Evolutionary conservation across 1,140 invertebrate genomes (phyloP).

Genomic region (Calosoma granatense): DNA sequence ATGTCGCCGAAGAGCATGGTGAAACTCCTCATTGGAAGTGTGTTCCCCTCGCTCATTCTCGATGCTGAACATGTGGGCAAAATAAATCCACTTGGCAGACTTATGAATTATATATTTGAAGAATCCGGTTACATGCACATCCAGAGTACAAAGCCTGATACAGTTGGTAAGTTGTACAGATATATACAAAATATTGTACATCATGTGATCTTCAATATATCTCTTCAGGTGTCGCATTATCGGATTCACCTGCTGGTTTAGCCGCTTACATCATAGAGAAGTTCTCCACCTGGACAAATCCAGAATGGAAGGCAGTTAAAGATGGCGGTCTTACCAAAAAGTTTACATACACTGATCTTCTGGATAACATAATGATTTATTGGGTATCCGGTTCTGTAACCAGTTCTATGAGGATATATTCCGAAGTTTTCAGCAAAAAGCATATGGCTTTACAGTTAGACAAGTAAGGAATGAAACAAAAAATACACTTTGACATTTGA

Average conservation of each 20-base stretch:
- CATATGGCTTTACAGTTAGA: slow-evolving; percentile 37
- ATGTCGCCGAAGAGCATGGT: slow-evolving; percentile 32
- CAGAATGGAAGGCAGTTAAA: slow-evolving; percentile 36
- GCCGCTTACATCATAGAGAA: slow-evolving; percentile 81
- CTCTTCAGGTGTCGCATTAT: slow-evolving; percentile 45
- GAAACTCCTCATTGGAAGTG: slow-evolving; percentile 41
- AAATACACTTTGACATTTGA: no score
- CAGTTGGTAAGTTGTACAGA: slow-evolving; percentile 54
- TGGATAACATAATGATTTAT: slow-evolving; percentile 86
- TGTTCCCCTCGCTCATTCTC: slow-evolving; percentile 46
- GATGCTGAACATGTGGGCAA: slow-evolving; percentile 42
- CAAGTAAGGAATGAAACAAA: slow-evolving; percentile 28
- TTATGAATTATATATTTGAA: slow-evolving; percentile 41
- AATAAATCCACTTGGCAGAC: slow-evolving; percentile 49
- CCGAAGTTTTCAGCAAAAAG: slow-evolving; percentile 45
- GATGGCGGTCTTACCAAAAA: slow-evolving; percentile 64
- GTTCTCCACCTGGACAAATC: slow-evolving; percentile 65
- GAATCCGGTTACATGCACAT: slow-evolving; percentile 72
- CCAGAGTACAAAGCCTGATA: slow-evolving; percentile 85
- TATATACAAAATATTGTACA: slow-evolving; percentile 12
- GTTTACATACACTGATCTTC: slow-evolving; percentile 59
- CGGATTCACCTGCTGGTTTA: slow-evolving; percentile 60
- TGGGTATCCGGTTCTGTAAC: slow-evolving; percentile 70
- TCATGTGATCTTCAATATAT: slow-evolving; percentile 9
- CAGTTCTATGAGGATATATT: slow-evolving; percentile 64